phyloP scores from a whole-genome alignment of 2,113 vertebrate genomes.

The Alexandromys fortis region DNA sequence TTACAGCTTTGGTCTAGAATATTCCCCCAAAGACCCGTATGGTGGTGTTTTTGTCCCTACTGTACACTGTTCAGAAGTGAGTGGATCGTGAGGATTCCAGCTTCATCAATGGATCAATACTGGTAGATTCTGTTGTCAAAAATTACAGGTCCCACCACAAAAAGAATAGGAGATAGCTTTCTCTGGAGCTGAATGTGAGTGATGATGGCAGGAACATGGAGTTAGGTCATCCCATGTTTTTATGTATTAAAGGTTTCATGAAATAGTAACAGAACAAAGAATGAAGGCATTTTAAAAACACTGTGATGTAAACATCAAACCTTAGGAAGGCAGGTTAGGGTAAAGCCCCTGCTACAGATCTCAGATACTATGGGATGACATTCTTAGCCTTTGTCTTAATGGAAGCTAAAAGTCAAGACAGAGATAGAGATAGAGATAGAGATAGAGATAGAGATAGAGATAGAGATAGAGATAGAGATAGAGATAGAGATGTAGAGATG shows the following conservation, averaged over 20 bases:
- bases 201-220: neutral
- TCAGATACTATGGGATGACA: neutral
- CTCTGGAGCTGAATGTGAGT: neutral
- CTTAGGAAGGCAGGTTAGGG: neutral
- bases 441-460: too few species aligned
- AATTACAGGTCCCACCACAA: neutral
- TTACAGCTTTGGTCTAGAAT: neutral
- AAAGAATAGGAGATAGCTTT: neutral
- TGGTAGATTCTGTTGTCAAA: neutral
- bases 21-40: neutral
- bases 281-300: neutral
- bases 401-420: neutral
- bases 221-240: neutral
- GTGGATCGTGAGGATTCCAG: neutral
- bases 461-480: too few species aligned
- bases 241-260: neutral
- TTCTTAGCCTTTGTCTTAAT: neutral
- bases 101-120: neutral
- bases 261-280: neutral
- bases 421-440: too few species aligned
- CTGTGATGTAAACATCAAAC: neutral
- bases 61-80: neutral
- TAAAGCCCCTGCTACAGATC: neutral
- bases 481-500: too few species aligned
- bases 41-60: neutral